Conservation (phyloP, 2,797 vertebrate species). For the Urophycis tenuis region DNA sequence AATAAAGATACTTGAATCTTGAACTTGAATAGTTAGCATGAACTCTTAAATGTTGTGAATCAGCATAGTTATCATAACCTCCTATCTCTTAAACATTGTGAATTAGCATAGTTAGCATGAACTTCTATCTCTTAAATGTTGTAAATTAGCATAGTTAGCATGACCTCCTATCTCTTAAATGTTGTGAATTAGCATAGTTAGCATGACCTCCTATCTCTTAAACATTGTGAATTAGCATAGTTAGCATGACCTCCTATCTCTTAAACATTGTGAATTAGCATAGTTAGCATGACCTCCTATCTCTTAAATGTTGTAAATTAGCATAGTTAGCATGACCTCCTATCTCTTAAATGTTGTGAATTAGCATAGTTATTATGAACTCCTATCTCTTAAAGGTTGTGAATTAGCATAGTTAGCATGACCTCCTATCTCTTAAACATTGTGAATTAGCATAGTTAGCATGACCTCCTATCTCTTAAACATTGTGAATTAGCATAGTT, state of each 20-base stretch:
- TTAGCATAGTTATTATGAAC: not conserved
- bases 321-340: not conserved
- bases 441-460: no score
- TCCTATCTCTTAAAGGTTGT: not conserved
- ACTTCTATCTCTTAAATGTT: not conserved
- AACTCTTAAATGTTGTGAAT: not conserved
- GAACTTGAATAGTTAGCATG: not conserved
- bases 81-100: not conserved
- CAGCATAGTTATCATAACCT: not conserved
- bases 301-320: not conserved
- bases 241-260: not conserved
- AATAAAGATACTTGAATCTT: no score
- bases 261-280: not conserved
- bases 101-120: not conserved
- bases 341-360: not conserved
- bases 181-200: not conserved
- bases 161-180: not conserved
- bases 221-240: not conserved
- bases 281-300: not conserved
- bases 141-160: not conserved
- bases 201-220: not conserved
- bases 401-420: no score
- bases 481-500: no score
- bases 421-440: no score
- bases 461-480: no score